Conservation (phyloP, 2,113 vertebrate species). For the Smithornis capensis region DNA sequence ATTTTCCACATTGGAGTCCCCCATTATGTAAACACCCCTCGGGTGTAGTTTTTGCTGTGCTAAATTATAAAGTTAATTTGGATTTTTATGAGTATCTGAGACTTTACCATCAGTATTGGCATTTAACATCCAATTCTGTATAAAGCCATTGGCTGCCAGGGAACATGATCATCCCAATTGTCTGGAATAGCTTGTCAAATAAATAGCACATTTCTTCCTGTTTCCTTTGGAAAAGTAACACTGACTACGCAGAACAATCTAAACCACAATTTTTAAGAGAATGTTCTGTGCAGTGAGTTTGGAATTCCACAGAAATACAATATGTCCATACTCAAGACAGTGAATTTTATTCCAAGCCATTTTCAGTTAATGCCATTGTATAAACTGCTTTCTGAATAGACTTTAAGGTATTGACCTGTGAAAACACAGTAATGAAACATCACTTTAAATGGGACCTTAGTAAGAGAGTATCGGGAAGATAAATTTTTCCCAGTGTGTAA, state of each 20-base stretch:
- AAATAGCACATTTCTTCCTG: background rate
- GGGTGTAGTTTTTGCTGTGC: background rate
- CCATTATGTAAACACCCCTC: fast-evolving
- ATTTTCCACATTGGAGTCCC: background rate
- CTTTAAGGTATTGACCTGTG: background rate
- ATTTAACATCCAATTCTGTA: background rate
- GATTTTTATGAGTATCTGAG: background rate
- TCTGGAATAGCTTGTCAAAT: conserved; percentile 4
- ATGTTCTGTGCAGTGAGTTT: background rate
- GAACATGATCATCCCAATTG: background rate
- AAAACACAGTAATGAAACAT: background rate
- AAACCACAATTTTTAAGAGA: background rate
- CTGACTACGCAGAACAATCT: background rate
- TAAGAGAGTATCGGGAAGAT: background rate
- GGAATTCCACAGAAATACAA: background rate
- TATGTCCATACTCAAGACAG: background rate
- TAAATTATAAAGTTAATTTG: background rate
- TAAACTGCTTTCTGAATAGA: background rate
- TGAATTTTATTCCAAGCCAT: background rate
- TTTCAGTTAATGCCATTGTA: background rate
- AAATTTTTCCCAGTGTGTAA: background rate
- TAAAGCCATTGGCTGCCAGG: background rate
- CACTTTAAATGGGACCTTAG: background rate
- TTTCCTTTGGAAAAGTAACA: conserved; percentile 23
- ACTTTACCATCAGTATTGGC: background rate